Percentiles rank a stretch among this genome's conserved stretches.
These are phyloP conservation scores for Alcedo atthis DNA, from an alignment of 2,797 vertebrate genomes.

Conservation along the genomic window DNA sequence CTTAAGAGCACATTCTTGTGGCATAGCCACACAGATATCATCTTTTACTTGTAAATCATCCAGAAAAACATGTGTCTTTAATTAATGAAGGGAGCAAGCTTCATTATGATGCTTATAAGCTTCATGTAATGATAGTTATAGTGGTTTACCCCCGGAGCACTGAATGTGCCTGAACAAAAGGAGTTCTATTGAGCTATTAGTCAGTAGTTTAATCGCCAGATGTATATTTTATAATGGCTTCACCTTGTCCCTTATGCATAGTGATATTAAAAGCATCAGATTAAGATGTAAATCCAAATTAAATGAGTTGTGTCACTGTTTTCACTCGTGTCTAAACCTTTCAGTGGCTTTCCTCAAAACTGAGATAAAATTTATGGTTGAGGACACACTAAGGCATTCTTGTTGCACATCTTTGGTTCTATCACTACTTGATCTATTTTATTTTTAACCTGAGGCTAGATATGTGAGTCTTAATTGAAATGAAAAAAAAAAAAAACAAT, in stretches of 20 bases:
- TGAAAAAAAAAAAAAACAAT: background rate
- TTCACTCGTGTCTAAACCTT: background rate
- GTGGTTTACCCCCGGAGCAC: background rate
- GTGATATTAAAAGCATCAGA: background rate
- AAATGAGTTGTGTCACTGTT: background rate
- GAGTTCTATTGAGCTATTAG: background rate
- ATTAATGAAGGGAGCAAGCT: background rate
- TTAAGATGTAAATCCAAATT: slow-evolving; percentile 23
- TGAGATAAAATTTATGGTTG: background rate
- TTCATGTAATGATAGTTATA: slow-evolving; percentile 3
- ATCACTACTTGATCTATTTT: background rate
- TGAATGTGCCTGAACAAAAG: background rate
- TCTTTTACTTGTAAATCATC: background rate
- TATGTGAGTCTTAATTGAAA: background rate
- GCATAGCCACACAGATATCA: background rate
- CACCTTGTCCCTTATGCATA: background rate
- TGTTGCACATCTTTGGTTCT: background rate
- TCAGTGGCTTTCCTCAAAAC: background rate
- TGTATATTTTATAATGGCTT: slow-evolving; percentile 25
- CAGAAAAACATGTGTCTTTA: background rate
- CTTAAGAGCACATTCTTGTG: background rate
- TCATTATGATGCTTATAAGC: background rate
- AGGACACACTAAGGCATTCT: background rate
- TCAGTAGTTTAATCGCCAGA: slow-evolving; percentile 6
- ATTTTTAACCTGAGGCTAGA: background rate